Base-by-base conservation (phyloP, 2,113 vertebrate species). In the Phalacrocorax aristotelis region DNA sequence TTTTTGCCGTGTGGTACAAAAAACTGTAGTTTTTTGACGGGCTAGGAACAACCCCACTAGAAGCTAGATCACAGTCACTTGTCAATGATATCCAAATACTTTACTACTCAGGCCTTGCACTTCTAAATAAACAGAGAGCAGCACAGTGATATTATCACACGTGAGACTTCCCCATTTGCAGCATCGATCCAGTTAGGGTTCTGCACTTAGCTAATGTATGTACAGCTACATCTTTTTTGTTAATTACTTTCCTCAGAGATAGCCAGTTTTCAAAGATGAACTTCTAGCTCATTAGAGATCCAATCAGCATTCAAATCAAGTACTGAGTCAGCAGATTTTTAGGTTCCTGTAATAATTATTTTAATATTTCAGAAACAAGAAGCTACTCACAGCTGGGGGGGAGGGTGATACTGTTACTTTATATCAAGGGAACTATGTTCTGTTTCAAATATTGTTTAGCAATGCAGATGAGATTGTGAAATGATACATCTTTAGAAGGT, bases 261-360 rank as follows among this genome's bases (percentile, higher is more conserved):
- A 86, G 48, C 10, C 8, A 86, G 7, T 93, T 94, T 96, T 88
- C 44, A 92, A 84, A 93, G 61, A 81, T 52, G 52, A 27, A 42
- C 52, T 89, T 87, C 92, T 92, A 91, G 57, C 76, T 88, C 68
- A 91, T 70, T 93, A 92, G 69, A 92, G 81, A 95, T 69, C 17
- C 13, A 95, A 42, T 58, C 81, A 92, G 12, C 61, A 70, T 94
- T 92, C 93, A 91, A 85, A 93, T 94, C 49, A 87, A 60, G n/a
- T 79, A 51, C 40, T 91, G 81, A 96, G 29, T 98, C 80, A 95
- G 83, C 83, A 93, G 34, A 75, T 84, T 86, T 97, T 94, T 87
- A 54, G 89, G 52, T 95, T 93, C 83, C 44, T 44, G 17, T 52
- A 64, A 64, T 86, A 89, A 88, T 61, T 87, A 55, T 74, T 95